Conservation (phyloP, 2,888 invertebrate genomes). For the Drosophila parthenogenetica region DNA sequence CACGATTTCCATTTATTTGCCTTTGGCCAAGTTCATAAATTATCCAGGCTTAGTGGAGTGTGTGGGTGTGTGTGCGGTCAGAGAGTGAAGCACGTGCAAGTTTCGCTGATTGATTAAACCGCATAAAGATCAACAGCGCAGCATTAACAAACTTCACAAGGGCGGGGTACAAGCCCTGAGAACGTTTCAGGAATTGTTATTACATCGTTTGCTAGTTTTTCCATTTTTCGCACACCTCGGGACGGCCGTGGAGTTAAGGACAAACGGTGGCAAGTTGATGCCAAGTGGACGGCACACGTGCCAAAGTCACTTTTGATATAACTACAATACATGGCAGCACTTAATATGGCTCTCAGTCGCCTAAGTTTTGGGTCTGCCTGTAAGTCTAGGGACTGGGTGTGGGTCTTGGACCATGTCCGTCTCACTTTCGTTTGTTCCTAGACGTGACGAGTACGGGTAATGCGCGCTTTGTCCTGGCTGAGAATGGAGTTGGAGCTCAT, state of each 20-base stretch:
- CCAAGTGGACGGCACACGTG: constrained; percentile 68
- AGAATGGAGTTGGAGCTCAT: constrained; percentile 57
- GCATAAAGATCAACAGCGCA: constrained; percentile 59
- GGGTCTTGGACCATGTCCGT: constrained; percentile 15
- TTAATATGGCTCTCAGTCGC: constrained; percentile 61
- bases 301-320: constrained; percentile 78
- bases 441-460: constrained; percentile 72
- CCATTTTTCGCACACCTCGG: constrained; percentile 50
- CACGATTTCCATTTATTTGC: constrained; percentile 52
- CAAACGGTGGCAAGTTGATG: constrained; percentile 38
- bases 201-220: constrained; percentile 69
- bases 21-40: constrained; percentile 67
- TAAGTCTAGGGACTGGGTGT: constrained; percentile 1
- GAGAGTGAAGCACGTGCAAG: constrained; percentile 60
- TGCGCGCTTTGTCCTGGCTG: constrained; percentile 43
- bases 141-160: constrained; percentile 40
- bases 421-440: constrained; percentile 22
- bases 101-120: constrained; percentile 76
- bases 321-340: constrained; percentile 66
- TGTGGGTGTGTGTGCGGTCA: constrained; percentile 14
- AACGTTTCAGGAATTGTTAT: constrained; percentile 78
- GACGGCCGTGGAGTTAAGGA: constrained; percentile 7
- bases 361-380: constrained; percentile 16
- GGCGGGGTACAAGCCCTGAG: constrained; percentile 20
- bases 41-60: constrained; percentile 33